These are phyloP conservation scores for Petrocephalus microphthalmus DNA, from an alignment of 2,113 vertebrate species.

Conservation along the genomic window DNA sequence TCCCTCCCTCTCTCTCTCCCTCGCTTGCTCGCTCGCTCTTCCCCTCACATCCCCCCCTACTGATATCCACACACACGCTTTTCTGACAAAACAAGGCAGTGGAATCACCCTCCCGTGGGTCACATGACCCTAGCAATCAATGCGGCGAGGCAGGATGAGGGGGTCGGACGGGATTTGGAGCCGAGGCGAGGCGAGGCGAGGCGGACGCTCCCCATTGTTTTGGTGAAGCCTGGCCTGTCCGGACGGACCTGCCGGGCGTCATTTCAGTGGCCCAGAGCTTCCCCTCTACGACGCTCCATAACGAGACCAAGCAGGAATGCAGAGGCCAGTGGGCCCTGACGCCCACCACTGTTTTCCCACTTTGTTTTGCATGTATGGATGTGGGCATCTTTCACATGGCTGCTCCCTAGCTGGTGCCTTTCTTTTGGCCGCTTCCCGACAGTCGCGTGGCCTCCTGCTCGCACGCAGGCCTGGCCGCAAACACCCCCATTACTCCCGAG, in stretches of 20 bases:
- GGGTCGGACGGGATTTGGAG: slow-evolving; percentile 16
- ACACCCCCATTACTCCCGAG: neutral
- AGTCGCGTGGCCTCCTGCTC: too few species aligned
- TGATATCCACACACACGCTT: slow-evolving; percentile 35
- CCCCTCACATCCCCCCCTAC: slow-evolving; percentile 16
- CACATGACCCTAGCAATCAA: slow-evolving; percentile 55
- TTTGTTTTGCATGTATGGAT: neutral
- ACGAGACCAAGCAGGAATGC: neutral
- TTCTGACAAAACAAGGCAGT: slow-evolving; percentile 57
- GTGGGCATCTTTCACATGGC: neutral
- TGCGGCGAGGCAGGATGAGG: neutral
- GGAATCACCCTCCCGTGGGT: slow-evolving; percentile 48
- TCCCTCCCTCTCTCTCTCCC: slow-evolving; percentile 38
- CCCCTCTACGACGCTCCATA: neutral
- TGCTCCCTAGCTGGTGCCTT: neutral
- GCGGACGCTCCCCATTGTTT: slow-evolving; percentile 35
- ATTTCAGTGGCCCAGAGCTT: neutral
- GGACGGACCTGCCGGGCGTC: neutral
- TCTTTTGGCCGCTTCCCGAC: neutral
- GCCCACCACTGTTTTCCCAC: neutral
- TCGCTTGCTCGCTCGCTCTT: slow-evolving; percentile 19
- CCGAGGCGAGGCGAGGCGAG: slow-evolving; percentile 19
- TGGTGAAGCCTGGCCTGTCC: slow-evolving; percentile 1
- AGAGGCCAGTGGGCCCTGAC: neutral
- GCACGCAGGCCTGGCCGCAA: neutral